A percentile compares a stretch with the other conserved stretches of the same genome.
phyloP scores from a whole-genome alignment of 2,888 invertebrate species.

The Ectemnius lituratus region DNA sequence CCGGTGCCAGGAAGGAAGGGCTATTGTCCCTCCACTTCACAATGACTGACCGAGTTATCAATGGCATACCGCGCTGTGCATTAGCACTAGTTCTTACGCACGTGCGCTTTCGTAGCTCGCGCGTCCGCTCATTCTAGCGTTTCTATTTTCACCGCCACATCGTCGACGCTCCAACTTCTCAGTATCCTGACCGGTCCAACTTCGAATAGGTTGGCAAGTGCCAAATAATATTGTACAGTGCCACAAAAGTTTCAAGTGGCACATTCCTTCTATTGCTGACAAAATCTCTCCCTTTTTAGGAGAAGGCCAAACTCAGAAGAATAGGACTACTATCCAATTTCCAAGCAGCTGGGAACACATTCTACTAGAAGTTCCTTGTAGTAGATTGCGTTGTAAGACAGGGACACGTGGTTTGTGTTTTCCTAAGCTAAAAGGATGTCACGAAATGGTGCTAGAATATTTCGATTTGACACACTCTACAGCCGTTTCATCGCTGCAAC shows the following conservation, averaged over 20 bases:
- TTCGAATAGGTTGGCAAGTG: slow-evolving; percentile 31
- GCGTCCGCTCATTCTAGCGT: slow-evolving; percentile 36
- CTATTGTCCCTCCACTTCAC: slow-evolving; percentile 5
- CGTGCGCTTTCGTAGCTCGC: slow-evolving; percentile 26
- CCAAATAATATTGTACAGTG: slow-evolving; percentile 12
- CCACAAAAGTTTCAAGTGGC: too few species aligned
- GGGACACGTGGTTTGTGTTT: neutral
- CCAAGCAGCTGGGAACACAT: too few species aligned
- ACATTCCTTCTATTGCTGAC: too few species aligned
- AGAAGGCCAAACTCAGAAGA: too few species aligned
- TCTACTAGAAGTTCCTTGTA: too few species aligned
- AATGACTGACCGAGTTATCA: slow-evolving; percentile 56
- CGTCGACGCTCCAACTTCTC: slow-evolving; percentile 20
- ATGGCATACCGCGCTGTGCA: slow-evolving; percentile 63
- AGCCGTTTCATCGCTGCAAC: slow-evolving; percentile 36
- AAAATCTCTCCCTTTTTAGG: too few species aligned
- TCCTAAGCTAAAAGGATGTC: neutral
- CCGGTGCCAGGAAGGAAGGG: slow-evolving; percentile 26
- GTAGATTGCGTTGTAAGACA: too few species aligned
- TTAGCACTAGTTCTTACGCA: slow-evolving; percentile 51
- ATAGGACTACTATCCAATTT: too few species aligned
- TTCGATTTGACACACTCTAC: neutral
- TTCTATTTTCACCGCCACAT: slow-evolving; percentile 46
- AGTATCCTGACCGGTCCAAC: slow-evolving; percentile 42
- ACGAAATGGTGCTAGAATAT: too few species aligned